phyloP scores from a whole-genome alignment of 2,797 vertebrate genomes.

The Pseudomugil tenellus region DNA sequence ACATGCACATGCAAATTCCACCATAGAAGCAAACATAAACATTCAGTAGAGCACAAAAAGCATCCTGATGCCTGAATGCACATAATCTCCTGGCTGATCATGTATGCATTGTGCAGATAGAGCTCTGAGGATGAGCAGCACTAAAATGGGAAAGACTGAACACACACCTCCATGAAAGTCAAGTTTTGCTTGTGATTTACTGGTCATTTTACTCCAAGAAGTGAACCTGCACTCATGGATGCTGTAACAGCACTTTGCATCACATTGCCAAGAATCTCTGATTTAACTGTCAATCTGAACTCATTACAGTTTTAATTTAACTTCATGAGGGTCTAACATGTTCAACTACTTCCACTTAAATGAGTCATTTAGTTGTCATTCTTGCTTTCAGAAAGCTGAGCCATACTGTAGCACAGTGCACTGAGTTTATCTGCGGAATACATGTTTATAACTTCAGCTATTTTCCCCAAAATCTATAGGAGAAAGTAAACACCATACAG shows the following conservation, averaged over 20 bases:
- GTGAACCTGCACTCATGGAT: slow-evolving; percentile 71
- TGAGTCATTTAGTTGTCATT: slow-evolving; percentile 38
- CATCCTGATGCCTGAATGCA: slow-evolving; percentile 24
- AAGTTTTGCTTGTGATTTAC: slow-evolving; percentile 68
- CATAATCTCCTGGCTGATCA: slow-evolving; percentile 61
- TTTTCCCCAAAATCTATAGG: slow-evolving; percentile 17
- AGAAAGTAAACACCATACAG: slow-evolving; percentile 39
- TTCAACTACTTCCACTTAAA: slow-evolving; percentile 48
- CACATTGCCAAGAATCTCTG: slow-evolving; percentile 48
- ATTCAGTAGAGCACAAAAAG: slow-evolving; percentile 42
- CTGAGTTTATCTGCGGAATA: slow-evolving; percentile 5
- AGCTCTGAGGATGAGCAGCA: slow-evolving; percentile 38
- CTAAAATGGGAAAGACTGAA: slow-evolving; percentile 44
- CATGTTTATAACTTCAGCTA: slow-evolving; percentile 28
- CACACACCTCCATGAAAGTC: slow-evolving; percentile 32
- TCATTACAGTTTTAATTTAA: slow-evolving; percentile 66
- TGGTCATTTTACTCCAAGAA: slow-evolving; percentile 62
- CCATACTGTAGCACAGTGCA: slow-evolving; percentile 56
- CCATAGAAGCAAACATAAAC: slow-evolving; percentile 52
- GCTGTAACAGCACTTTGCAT: slow-evolving; percentile 62
- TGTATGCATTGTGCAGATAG: slow-evolving; percentile 46
- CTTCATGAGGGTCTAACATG: slow-evolving; percentile 48
- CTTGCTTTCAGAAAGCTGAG: slow-evolving; percentile 28
- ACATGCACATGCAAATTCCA: slow-evolving; percentile 52
- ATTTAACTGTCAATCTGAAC: slow-evolving; percentile 63